Conservation (phyloP, 2,797 vertebrate species). For the Enteromius unitaeniatus region DNA sequence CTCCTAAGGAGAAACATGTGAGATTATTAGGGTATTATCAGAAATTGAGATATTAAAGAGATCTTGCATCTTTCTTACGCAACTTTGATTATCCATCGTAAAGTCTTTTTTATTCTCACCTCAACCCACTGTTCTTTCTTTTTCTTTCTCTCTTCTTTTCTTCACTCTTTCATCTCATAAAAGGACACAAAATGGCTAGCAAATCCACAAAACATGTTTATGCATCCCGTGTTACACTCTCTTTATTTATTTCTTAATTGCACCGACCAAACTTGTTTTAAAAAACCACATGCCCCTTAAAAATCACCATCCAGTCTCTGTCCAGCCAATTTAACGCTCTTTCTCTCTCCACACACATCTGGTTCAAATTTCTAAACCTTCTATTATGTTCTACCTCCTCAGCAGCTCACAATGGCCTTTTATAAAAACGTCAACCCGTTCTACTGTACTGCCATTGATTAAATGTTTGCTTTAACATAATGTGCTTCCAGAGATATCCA, state of each 20-base stretch:
- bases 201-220: constrained; percentile 60
- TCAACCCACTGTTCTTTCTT: neutral
- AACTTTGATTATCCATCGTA: neutral
- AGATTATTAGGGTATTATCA: neutral
- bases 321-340: constrained; percentile 40
- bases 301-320: constrained; percentile 60
- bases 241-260: constrained; percentile 68
- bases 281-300: constrained; percentile 64
- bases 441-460: constrained; percentile 30
- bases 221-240: constrained; percentile 61
- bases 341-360: constrained; percentile 72
- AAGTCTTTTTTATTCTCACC: neutral
- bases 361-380: constrained; percentile 76
- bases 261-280: constrained; percentile 63
- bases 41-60: neutral
- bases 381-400: constrained; percentile 70
- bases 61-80: neutral
- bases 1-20: too few species aligned
- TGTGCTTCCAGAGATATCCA: constrained; percentile 35
- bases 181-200: constrained; percentile 34
- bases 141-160: neutral
- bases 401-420: constrained; percentile 75
- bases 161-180: neutral
- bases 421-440: constrained; percentile 49
- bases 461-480: constrained; percentile 37